phyloP scores from a whole-genome alignment of 2,888 invertebrate species.

The Lasioglossum villosulum region DNA sequence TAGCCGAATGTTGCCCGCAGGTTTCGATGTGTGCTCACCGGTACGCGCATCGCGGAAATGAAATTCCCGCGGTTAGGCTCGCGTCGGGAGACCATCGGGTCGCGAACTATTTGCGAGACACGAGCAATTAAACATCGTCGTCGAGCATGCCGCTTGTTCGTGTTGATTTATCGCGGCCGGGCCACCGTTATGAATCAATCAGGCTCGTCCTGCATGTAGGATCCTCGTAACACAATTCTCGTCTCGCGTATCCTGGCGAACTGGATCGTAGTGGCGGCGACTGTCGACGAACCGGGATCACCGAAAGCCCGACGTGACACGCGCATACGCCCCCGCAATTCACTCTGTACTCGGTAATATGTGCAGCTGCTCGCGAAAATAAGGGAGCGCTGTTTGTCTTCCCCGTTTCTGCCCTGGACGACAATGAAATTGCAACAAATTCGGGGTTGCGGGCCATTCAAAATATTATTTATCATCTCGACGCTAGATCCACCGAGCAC shows the following conservation, averaged over 20 bases:
- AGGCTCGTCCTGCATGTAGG: neutral
- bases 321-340: neutral
- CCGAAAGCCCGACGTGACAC: neutral
- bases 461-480: too few species aligned
- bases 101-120: conserved; percentile 32
- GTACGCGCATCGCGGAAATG: neutral
- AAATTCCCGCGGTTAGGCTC: neutral
- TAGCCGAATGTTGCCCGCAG: neutral
- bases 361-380: too few species aligned
- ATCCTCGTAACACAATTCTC: neutral
- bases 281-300: neutral
- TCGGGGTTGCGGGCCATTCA: too few species aligned
- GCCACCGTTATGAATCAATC: conserved; percentile 53
- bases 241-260: conserved; percentile 9
- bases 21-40: neutral
- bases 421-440: too few species aligned
- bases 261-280: neutral
- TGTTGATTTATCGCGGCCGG: conserved; percentile 37
- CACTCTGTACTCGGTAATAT: neutral
- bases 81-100: neutral
- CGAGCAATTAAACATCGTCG: conserved; percentile 36
- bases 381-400: too few species aligned
- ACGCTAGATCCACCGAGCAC: too few species aligned
- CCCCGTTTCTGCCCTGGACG: too few species aligned
- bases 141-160: conserved; percentile 3